phyloP scores from a whole-genome alignment of 2,888 invertebrate species.

The Capitulum mitella region DNA sequence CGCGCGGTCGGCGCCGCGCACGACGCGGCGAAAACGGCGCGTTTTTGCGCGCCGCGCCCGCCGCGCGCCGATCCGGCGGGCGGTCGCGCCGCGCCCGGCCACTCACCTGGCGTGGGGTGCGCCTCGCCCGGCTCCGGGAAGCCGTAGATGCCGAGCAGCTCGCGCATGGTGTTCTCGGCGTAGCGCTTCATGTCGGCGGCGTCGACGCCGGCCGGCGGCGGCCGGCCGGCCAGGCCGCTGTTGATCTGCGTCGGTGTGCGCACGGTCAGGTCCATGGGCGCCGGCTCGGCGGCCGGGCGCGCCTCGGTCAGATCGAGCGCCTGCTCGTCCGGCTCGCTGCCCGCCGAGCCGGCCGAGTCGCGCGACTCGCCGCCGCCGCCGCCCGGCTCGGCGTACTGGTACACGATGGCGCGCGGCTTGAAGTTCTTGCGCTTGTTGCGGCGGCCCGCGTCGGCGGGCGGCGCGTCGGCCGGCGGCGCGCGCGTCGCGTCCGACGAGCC shows the following conservation, averaged over 20 bases:
- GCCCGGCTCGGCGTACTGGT: constrained; percentile 33
- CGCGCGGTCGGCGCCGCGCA: neutral
- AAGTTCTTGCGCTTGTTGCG: constrained; percentile 67
- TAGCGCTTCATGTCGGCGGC: constrained; percentile 64
- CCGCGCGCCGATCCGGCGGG: neutral
- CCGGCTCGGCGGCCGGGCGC: constrained; percentile 28
- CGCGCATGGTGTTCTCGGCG: constrained; percentile 71
- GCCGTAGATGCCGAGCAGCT: constrained; percentile 67
- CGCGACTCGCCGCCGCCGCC: constrained; percentile 29
- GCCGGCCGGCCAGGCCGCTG: constrained; percentile 29
- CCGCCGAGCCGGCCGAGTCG: constrained; percentile 28
- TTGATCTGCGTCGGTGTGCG: constrained; percentile 30
- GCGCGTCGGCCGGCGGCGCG: constrained; percentile 36
- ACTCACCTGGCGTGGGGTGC: constrained; percentile 61
- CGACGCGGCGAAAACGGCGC: neutral
- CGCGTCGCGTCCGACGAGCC: constrained; percentile 30
- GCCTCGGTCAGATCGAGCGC: constrained; percentile 36
- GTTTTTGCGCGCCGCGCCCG: neutral
- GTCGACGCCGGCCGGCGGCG: constrained; percentile 48
- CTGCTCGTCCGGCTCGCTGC: constrained; percentile 31
- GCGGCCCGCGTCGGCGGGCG: constrained; percentile 36
- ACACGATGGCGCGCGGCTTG: constrained; percentile 61
- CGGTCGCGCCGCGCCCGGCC: constrained; percentile 61
- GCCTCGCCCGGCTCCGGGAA: constrained; percentile 64
- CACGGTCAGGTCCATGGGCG: constrained; percentile 28